Conservation (phyloP, 2,888 invertebrate species). For the Meiosimyza platycephala region DNA sequence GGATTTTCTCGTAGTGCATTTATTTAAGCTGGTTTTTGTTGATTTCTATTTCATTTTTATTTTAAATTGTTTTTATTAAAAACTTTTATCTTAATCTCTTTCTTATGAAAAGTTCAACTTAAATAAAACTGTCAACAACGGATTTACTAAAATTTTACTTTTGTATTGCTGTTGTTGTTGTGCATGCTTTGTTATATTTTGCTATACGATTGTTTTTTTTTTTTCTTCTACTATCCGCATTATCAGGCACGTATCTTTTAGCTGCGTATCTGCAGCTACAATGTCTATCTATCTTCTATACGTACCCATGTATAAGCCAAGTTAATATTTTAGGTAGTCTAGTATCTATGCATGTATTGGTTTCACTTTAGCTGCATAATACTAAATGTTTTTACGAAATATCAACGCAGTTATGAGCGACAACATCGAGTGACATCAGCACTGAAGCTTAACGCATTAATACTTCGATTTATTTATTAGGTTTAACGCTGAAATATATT, state of each 20-base stretch:
- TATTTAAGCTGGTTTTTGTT: neutral
- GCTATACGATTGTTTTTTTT: neutral
- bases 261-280: no score
- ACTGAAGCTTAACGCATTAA: conserved; percentile 17
- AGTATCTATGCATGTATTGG: neutral
- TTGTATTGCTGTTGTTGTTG: no score
- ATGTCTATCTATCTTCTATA: no score
- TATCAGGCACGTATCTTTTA: no score
- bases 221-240: neutral
- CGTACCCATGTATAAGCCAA: no score
- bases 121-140: conserved; percentile 10
- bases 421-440: conserved; percentile 30
- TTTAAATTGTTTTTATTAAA: neutral
- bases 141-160: conserved; percentile 3
- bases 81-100: conserved; percentile 3
- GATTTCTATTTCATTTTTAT: neutral
- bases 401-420: conserved; percentile 19
- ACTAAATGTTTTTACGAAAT: neutral
- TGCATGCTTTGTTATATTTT: neutral
- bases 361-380: conserved; percentile 7
- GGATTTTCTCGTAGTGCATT: no score
- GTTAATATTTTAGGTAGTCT: no score
- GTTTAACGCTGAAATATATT: conserved; percentile 18
- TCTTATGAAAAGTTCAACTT: conserved; percentile 11
- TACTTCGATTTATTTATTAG: conserved; percentile 28